Percentiles rank a stretch among this genome's conserved stretches.
Conservation (phyloP, 2,797 vertebrate species). For the Peromyscus melanophrys region DNA sequence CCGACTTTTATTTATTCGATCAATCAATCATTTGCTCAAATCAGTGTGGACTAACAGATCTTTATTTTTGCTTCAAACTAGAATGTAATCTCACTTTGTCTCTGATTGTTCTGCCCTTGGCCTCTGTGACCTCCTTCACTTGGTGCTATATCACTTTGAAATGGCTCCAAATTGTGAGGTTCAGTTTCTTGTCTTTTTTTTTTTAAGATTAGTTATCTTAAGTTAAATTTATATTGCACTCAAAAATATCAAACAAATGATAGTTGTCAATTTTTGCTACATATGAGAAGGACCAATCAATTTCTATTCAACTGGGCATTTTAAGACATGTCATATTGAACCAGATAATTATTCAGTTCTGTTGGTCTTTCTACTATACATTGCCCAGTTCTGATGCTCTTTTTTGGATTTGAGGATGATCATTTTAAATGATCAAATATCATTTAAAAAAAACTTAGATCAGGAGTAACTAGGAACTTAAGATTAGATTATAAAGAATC, state of each 20-base stretch:
- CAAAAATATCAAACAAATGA: slow-evolving; percentile 38
- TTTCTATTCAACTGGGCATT: slow-evolving; percentile 43
- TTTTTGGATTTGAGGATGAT: slow-evolving; percentile 28
- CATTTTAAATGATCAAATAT: slow-evolving; percentile 22
- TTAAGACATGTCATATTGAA: background rate
- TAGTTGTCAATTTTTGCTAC: background rate
- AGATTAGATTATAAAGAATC: slow-evolving; percentile 13
- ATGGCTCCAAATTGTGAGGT: background rate
- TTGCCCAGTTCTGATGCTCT: background rate
- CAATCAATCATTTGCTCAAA: slow-evolving; percentile 4
- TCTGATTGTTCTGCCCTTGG: background rate
- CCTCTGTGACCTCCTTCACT: background rate
- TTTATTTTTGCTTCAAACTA: background rate
- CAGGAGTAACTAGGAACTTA: slow-evolving; percentile 39
- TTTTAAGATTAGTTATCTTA: slow-evolving; percentile 46
- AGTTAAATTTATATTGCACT: slow-evolving; percentile 36
- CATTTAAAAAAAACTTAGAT: background rate
- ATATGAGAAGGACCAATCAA: background rate
- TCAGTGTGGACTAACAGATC: background rate
- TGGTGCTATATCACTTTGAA: background rate
- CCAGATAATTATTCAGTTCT: background rate
- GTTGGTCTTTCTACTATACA: background rate
- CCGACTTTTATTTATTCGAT: background rate
- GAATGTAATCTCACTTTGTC: background rate
- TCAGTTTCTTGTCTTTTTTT: background rate